Percentiles rank a stretch among this genome's conserved stretches.
These are phyloP conservation scores for Drosophila hamatofila DNA, from an alignment of 2,888 invertebrate species.

Conservation along the genomic window DNA sequence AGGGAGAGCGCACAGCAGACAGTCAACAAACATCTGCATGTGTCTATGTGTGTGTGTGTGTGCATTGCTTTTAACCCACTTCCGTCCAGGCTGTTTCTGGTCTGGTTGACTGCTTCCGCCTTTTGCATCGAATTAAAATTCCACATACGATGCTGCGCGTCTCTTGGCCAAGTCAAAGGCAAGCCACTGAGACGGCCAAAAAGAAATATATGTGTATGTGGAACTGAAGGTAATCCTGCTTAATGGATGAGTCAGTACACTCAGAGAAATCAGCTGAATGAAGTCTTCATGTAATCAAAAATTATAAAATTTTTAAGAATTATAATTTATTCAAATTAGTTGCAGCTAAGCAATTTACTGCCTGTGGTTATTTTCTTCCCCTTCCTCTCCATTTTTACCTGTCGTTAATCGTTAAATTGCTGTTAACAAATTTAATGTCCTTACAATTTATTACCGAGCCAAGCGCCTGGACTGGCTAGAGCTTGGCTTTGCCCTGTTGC, in stretches of 20 bases:
- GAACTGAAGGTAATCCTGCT: constrained; percentile 57
- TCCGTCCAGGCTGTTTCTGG: constrained; percentile 51
- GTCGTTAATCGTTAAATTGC: constrained; percentile 76
- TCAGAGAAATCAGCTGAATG: background rate
- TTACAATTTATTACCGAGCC: constrained; percentile 67
- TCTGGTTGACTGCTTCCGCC: constrained; percentile 60
- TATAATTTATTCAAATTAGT: background rate
- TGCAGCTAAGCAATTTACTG: background rate
- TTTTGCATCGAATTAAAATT: constrained; percentile 71
- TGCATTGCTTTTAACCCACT: constrained; percentile 68
- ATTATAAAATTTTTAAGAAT: background rate
- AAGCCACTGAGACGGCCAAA: constrained; percentile 17
- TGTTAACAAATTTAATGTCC: constrained; percentile 77
- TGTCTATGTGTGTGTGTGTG: constrained; percentile 30
- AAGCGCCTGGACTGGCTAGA: constrained; percentile 11
- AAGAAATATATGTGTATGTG: constrained; percentile 7
- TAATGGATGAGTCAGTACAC: constrained; percentile 67
- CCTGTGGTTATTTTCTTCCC: no score
- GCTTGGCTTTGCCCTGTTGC: constrained; percentile 57
- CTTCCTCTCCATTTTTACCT: constrained; percentile 20
- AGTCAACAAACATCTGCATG: constrained; percentile 50
- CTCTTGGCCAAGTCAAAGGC: constrained; percentile 47
- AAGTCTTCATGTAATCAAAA: background rate
- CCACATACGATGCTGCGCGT: constrained; percentile 57
- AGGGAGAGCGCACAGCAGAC: constrained; percentile 8